A percentile compares a stretch with the other conserved stretches of the same genome.
Conservation (phyloP, 1,140 invertebrate genomes). For the Drosophila ogumai region DNA sequence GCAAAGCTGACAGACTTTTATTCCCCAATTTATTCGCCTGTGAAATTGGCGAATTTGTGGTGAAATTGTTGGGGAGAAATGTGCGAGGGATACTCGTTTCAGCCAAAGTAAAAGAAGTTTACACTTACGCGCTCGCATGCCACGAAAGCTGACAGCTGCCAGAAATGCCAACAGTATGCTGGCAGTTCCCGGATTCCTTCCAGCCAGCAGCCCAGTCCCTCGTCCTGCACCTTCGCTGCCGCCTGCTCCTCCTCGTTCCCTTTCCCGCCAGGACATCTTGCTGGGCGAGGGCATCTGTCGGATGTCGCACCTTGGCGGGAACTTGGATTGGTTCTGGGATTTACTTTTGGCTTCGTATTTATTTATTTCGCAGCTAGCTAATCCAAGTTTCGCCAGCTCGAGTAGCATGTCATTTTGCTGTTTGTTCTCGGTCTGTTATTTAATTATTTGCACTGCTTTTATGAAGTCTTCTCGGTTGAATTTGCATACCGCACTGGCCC, state of each 20-base stretch:
- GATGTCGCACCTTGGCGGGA: slow-evolving; percentile 63
- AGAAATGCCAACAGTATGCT: slow-evolving; percentile 73
- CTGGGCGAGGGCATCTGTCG: slow-evolving; percentile 72
- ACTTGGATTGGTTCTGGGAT: slow-evolving; percentile 38
- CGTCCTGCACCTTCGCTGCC: background rate
- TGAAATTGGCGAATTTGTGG: slow-evolving; percentile 1
- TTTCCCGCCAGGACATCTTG: slow-evolving; percentile 68
- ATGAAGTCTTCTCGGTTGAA: slow-evolving; percentile 48
- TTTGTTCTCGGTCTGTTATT: slow-evolving; percentile 53
- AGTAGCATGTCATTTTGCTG: slow-evolving; percentile 61
- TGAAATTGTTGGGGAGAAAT: slow-evolving; percentile 16
- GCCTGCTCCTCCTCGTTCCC: slow-evolving; percentile 21
- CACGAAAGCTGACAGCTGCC: slow-evolving; percentile 80
- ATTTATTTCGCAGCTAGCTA: slow-evolving; percentile 54
- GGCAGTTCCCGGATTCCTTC: slow-evolving; percentile 48
- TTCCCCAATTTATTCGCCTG: background rate
- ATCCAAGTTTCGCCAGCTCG: slow-evolving; percentile 63
- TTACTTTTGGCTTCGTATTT: slow-evolving; percentile 38
- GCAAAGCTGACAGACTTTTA: background rate
- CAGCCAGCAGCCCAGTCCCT: slow-evolving; percentile 14
- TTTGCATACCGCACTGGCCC: slow-evolving; percentile 57
- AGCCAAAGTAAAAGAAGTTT: slow-evolving; percentile 71
- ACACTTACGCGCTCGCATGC: slow-evolving; percentile 74
- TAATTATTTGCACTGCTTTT: slow-evolving; percentile 71
- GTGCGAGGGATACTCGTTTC: background rate